phyloP scores from a whole-genome alignment of 1,140 invertebrate genomes.

The Sarcophaga bullata region DNA sequence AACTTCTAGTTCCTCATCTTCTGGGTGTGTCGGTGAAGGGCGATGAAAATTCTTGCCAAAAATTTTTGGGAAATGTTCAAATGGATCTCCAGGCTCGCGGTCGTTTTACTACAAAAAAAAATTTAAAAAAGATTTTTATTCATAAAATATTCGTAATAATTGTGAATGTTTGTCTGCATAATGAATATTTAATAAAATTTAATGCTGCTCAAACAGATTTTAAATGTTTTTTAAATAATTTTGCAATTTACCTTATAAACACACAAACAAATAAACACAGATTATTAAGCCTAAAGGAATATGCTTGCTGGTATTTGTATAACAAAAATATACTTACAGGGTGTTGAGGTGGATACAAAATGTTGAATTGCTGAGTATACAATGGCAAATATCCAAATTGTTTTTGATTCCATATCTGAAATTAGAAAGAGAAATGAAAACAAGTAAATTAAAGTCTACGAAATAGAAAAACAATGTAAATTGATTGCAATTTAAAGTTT shows the following conservation, averaged over 20 bases:
- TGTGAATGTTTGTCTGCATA: neutral
- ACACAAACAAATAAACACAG: neutral
- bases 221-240: neutral
- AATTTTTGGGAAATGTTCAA: slow-evolving; percentile 68
- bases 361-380: slow-evolving; percentile 63
- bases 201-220: neutral
- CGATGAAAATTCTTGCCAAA: slow-evolving; percentile 72
- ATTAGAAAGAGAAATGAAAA: slow-evolving; percentile 19
- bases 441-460: neutral
- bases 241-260: neutral
- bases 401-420: slow-evolving; percentile 63
- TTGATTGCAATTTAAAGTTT: too few species aligned
- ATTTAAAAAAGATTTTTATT: neutral
- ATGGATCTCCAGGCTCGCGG: slow-evolving; percentile 64
- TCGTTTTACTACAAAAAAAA: slow-evolving; percentile 56
- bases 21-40: slow-evolving; percentile 69
- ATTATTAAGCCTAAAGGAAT: neutral
- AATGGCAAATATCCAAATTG: slow-evolving; percentile 64
- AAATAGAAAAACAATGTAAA: too few species aligned
- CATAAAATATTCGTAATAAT: neutral
- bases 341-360: slow-evolving; percentile 61
- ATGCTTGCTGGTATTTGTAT: neutral
- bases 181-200: neutral
- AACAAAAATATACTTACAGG: slow-evolving; percentile 51
- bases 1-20: slow-evolving; percentile 62